Evolutionary conservation across 2,888 invertebrate genomes (phyloP).

Genomic region (Drosophila atroscutellata): DNA sequence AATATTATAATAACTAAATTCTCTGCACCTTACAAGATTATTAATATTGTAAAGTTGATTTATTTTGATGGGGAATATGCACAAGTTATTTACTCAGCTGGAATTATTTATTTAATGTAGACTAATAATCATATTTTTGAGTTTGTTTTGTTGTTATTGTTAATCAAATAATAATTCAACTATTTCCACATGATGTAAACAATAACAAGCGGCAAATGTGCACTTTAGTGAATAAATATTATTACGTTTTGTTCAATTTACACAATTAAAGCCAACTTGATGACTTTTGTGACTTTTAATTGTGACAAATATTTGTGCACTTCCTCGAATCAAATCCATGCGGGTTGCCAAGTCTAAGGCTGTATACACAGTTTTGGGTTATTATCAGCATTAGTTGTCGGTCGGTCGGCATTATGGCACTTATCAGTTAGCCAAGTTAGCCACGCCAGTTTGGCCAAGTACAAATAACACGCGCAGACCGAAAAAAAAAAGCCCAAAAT

Average conservation of each 20-base stretch:
- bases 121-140: too few species aligned
- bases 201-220: slow-evolving; percentile 20
- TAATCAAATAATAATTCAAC: too few species aligned
- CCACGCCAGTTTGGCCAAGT: slow-evolving; percentile 14
- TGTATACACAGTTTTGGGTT: slow-evolving; percentile 55
- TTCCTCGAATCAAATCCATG: slow-evolving; percentile 50
- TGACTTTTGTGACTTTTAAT: slow-evolving; percentile 36
- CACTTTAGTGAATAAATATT: slow-evolving; percentile 19
- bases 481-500: slow-evolving; percentile 16
- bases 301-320: slow-evolving; percentile 64
- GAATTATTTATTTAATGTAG: background rate
- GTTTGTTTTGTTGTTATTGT: too few species aligned
- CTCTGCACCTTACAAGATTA: background rate
- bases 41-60: background rate
- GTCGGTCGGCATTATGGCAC: slow-evolving; percentile 33
- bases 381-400: slow-evolving; percentile 51
- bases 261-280: slow-evolving; percentile 49
- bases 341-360: slow-evolving; percentile 32
- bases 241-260: slow-evolving; percentile 50
- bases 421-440: slow-evolving; percentile 42
- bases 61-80: background rate
- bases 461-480: slow-evolving; percentile 39
- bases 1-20: background rate
- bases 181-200: slow-evolving; percentile 1
- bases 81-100: background rate